phyloP scores from a whole-genome alignment of 2,888 invertebrate species.

The Physocephala rufipes region DNA sequence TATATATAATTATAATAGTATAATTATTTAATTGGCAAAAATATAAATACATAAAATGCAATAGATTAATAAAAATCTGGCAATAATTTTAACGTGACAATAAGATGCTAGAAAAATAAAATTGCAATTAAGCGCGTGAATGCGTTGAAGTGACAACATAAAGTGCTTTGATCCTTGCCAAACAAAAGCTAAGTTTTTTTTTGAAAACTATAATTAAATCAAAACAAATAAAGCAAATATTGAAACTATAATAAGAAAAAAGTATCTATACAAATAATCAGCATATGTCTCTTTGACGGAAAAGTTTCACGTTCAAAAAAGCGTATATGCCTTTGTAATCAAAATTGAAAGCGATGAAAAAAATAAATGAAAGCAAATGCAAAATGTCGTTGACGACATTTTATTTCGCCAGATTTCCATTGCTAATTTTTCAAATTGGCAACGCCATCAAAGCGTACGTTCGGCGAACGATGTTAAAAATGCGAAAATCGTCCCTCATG shows the following conservation, averaged over 20 bases:
- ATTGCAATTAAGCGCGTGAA: conserved; percentile 48
- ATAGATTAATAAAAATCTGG: background rate
- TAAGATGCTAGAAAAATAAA: conserved; percentile 26
- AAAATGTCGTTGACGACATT: conserved; percentile 65
- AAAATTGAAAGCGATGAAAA: background rate
- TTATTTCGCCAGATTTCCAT: conserved; percentile 64
- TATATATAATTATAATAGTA: too few relatives aligned
- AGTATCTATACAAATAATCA: too few relatives aligned
- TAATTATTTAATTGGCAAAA: too few relatives aligned
- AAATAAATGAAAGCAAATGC: conserved; percentile 42
- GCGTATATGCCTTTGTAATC: conserved; percentile 10
- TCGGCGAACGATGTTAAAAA: background rate
- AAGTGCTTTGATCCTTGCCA: conserved; percentile 53
- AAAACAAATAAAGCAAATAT: conserved; percentile 3
- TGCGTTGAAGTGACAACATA: conserved; percentile 63
- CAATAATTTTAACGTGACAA: background rate
- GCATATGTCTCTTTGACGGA: conserved; percentile 17
- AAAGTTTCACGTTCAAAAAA: background rate
- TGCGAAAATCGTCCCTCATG: too few relatives aligned
- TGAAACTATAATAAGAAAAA: background rate
- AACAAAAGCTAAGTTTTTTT: conserved; percentile 31
- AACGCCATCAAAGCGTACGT: conserved; percentile 30
- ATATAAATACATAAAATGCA: too few relatives aligned
- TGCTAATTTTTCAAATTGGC: conserved; percentile 58
- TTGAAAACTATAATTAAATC: conserved; percentile 16